Conservation (phyloP, 2,113 vertebrate genomes). For the Uria aalge region DNA sequence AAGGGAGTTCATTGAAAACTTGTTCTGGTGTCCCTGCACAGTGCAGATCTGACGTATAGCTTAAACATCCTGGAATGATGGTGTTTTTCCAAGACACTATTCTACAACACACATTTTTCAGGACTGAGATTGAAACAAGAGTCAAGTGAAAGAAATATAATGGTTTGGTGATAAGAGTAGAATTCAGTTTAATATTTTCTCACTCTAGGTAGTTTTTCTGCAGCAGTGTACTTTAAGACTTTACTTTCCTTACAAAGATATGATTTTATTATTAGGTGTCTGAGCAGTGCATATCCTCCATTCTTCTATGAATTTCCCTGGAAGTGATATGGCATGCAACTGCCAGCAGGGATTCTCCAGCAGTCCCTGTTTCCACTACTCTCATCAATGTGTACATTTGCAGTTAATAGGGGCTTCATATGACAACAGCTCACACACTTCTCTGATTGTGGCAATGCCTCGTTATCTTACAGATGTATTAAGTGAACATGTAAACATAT, state of each 20-base stretch:
- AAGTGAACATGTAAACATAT: not conserved
- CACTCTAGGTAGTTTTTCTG: not conserved
- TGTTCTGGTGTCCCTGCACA: not conserved
- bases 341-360: not conserved
- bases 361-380: not conserved
- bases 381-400: not conserved
- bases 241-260: not conserved
- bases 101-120: not conserved
- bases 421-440: not conserved
- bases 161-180: not conserved
- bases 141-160: not conserved
- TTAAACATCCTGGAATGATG: not conserved
- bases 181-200: not conserved
- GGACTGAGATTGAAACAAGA: not conserved
- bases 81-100: rapidly evolving
- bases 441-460: not conserved
- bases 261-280: not conserved
- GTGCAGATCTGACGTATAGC: not conserved
- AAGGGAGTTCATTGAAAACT: not conserved
- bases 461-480: not conserved
- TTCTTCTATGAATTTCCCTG: not conserved
- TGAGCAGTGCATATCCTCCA: not conserved
- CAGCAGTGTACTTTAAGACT: not conserved
- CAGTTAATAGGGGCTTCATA: not conserved
- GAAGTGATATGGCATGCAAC: rapidly evolving